Conservation (phyloP, 30 jellyfish, hydroid and myxozoan genomes). For the Aurelia sp. region DNA sequence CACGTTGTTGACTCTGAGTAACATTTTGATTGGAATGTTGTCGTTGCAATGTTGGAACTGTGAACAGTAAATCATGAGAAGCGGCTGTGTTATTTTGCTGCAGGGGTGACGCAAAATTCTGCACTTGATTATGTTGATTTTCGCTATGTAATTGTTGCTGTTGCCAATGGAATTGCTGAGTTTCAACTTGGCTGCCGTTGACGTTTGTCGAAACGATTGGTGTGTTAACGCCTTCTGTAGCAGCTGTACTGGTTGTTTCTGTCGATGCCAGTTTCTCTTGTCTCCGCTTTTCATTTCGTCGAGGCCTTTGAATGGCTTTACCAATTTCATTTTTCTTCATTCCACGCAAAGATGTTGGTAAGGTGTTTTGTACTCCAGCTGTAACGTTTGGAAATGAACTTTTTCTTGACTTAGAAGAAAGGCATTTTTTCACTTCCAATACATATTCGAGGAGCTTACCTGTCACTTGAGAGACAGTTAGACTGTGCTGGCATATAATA, state of each 20-base stretch:
- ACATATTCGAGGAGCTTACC: not conserved
- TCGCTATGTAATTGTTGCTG: too few species aligned
- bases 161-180: too few species aligned
- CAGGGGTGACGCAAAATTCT: too few species aligned
- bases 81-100: too few species aligned
- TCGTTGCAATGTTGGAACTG: too few species aligned
- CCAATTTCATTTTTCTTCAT: conserved; percentile 6
- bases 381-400: not conserved
- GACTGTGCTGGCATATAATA: conserved; percentile 10
- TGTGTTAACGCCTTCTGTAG: too few species aligned
- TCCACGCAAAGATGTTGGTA: not conserved
- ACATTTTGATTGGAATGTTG: too few species aligned
- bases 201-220: not conserved
- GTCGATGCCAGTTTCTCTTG: not conserved
- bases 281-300: not conserved
- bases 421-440: not conserved
- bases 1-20: too few species aligned
- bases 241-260: not conserved
- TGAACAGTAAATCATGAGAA: too few species aligned
- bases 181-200: not conserved
- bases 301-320: not conserved
- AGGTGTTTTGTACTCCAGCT: not conserved
- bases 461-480: not conserved
- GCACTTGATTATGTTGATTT: too few species aligned
- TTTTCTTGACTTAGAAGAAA: not conserved